phyloP scores from a whole-genome alignment of 35 echinoderm and acorn worm species.

The Apostichopus parvimensis region DNA sequence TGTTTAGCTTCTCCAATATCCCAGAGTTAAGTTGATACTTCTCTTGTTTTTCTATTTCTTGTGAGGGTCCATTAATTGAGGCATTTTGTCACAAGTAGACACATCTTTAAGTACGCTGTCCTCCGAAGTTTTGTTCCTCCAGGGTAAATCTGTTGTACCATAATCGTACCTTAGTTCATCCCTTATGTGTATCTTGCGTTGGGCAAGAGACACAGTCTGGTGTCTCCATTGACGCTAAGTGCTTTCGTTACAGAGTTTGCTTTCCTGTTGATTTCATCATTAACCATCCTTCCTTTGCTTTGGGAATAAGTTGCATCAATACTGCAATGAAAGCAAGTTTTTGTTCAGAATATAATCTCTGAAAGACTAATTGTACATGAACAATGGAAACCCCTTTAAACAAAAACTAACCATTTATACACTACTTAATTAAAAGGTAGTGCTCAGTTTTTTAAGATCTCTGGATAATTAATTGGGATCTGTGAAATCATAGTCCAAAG shows the following conservation, averaged over 20 bases:
- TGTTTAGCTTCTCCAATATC: not conserved
- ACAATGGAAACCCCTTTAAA: no score
- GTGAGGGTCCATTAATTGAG: not conserved
- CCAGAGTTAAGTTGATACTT: not conserved
- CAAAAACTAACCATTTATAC: no score
- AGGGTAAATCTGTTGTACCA: not conserved
- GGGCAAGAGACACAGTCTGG: slow-evolving; percentile 1
- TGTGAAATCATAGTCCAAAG: no score
- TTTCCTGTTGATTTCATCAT: not conserved
- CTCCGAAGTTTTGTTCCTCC: not conserved
- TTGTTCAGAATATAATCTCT: not conserved
- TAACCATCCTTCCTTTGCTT: not conserved
- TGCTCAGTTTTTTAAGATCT: no score
- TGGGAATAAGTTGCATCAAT: slow-evolving; percentile 18
- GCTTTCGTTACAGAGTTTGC: slow-evolving; percentile 31
- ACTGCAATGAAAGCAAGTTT: not conserved
- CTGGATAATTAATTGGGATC: no score
- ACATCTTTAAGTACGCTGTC: not conserved
- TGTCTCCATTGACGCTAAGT: not conserved
- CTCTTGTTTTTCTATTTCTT: not conserved
- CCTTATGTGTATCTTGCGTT: not conserved
- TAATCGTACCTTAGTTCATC: slow-evolving; percentile 5
- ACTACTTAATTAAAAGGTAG: no score
- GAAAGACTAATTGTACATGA: not conserved
- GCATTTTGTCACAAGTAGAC: not conserved